Conservation (phyloP, 2,797 vertebrate species). For the Leucoraja ocellata region DNA sequence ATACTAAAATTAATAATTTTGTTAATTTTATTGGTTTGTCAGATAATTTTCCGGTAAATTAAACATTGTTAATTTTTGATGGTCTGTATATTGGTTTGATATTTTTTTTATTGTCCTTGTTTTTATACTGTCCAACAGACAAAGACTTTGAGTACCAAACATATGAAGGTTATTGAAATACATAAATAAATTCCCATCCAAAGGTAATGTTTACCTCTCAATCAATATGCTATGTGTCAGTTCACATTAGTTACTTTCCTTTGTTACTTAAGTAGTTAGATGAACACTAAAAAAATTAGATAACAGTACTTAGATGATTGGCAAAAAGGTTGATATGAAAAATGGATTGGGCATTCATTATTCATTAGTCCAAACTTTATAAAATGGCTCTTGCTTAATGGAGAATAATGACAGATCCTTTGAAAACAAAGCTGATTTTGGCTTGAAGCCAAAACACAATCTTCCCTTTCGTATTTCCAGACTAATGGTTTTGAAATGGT, state of each 20-base stretch:
- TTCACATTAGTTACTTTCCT: neutral
- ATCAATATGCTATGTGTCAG: constrained; percentile 9
- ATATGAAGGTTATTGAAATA: neutral
- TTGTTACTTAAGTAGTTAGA: neutral
- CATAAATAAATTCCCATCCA: neutral
- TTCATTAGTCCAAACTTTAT: constrained; percentile 26
- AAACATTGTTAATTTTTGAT: neutral
- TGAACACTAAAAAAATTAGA: neutral
- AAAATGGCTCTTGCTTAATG: constrained; percentile 20
- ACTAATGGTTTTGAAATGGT: constrained; percentile 5
- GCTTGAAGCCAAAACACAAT: constrained; percentile 20
- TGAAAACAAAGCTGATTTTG: constrained; percentile 34
- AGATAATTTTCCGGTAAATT: neutral
- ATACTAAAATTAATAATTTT: neutral
- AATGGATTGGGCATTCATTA: constrained; percentile 20
- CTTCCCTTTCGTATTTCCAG: constrained; percentile 25
- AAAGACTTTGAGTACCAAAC: neutral
- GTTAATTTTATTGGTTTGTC: neutral
- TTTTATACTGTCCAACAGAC: neutral
- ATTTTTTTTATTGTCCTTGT: neutral
- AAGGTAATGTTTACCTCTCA: neutral
- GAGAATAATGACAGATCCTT: constrained; percentile 30
- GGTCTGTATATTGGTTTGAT: neutral
- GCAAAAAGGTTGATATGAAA: constrained; percentile 2
- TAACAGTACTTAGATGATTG: neutral